These are phyloP conservation scores for Acleris holmiana DNA, from an alignment of 2,888 invertebrate species.

Conservation along the genomic window DNA sequence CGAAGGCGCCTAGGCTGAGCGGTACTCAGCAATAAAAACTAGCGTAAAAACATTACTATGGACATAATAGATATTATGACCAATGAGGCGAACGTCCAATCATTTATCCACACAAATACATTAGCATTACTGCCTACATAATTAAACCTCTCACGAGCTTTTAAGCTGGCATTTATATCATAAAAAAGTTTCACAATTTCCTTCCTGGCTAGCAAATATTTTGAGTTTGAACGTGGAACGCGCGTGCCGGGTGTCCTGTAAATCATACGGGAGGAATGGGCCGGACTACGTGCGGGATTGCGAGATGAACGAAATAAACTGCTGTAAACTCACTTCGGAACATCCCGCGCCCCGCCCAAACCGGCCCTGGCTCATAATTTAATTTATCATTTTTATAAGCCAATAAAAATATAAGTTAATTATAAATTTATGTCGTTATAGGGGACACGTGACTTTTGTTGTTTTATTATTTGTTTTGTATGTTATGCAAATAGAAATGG, in stretches of 20 bases:
- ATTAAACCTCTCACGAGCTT: too few species aligned
- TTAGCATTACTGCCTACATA: too few species aligned
- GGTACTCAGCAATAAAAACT: too few species aligned
- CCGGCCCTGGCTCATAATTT: slow-evolving; percentile 33
- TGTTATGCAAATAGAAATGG: background rate
- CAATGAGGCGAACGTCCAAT: too few species aligned
- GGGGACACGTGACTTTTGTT: slow-evolving; percentile 27
- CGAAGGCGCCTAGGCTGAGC: too few species aligned
- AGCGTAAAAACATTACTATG: too few species aligned
- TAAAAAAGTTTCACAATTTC: slow-evolving; percentile 23
- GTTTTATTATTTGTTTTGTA: slow-evolving; percentile 19
- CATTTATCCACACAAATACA: too few species aligned
- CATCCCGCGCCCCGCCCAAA: slow-evolving; percentile 8
- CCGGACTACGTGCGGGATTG: slow-evolving; percentile 36
- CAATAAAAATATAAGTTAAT: slow-evolving; percentile 37
- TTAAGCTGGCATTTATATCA: background rate
- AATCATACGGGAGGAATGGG: slow-evolving; percentile 58
- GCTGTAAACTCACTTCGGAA: slow-evolving; percentile 9
- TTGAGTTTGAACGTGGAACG: slow-evolving; percentile 43
- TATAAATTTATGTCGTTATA: slow-evolving; percentile 33
- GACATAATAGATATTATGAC: too few species aligned
- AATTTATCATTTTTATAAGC: slow-evolving; percentile 34
- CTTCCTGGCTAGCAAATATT: slow-evolving; percentile 26
- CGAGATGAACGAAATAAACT: slow-evolving; percentile 24
- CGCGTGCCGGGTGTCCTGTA: slow-evolving; percentile 54